Base-by-base conservation (phyloP, 1,140 invertebrate genomes). In the Hyposmocoma kahamanoa region DNA sequence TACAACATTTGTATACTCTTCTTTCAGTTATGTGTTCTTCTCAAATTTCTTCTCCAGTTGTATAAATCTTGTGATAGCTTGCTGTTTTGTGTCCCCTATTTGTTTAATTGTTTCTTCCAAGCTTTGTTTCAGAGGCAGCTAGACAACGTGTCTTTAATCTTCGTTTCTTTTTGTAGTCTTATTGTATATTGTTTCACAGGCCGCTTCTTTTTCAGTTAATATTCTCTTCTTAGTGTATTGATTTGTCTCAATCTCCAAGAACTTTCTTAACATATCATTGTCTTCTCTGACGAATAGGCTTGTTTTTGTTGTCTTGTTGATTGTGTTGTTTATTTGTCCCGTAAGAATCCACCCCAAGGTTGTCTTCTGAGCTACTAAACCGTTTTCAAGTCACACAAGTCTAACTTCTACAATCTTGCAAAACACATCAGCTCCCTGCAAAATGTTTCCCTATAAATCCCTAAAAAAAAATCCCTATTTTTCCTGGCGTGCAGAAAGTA, bases 21-120 rank as follows among this genome's bases (percentile, higher is more conserved):
- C 17, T 34, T 53, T 54, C 20, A 64, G 50, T 19, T 38, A 47
- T 15, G 44, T 18, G 20, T 54, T 47, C 43, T 50, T 57, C 18
- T 43, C 18, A 43, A 64, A 53, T 51, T 55, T 61, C 11, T 20
- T 50, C 24, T 64, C 62, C 45, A 61, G 41, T 26, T 46, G 45
- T 15, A 42, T 52, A 17, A 64, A 59, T 51, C 58, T 50, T 32
- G 15, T 22, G 15, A 54, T 38, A 22, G 56, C 59, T 53, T 34
- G 32, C 15, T 34, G 32, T 34, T 34, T 34, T 34, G 32, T 34
- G 15, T 34, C 32, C 15, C 32, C 32, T 34, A 34, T 13, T 15
- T 34, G 8, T 34, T 34, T 9, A 13, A 34, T 34, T 34, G 32
- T 34, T 4, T 34, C 32, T 34, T 34, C 32, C 3, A 13, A 4